These are phyloP conservation scores for Sminthopsis crassicaudata DNA, from an alignment of 2,113 vertebrate genomes.

Conservation along the genomic window DNA sequence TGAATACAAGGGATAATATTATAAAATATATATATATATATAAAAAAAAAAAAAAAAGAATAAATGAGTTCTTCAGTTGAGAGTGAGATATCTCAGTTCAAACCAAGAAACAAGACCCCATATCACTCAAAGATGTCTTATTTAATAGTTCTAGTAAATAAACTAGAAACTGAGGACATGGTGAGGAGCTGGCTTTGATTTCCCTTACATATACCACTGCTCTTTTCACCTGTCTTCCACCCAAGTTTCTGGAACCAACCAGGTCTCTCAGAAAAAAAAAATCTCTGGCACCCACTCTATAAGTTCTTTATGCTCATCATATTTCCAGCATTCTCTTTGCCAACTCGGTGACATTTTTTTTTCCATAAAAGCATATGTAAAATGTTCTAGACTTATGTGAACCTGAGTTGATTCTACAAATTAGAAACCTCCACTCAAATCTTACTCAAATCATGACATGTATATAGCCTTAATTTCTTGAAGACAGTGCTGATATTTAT, in stretches of 20 bases:
- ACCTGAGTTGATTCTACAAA: not conserved
- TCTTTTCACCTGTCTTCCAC: not conserved
- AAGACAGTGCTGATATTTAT: not conserved
- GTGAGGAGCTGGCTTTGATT: not conserved
- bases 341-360: not conserved
- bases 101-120: not conserved
- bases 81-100: not conserved
- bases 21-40: too few relatives aligned
- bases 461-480: not conserved
- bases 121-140: not conserved
- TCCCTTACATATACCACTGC: not conserved
- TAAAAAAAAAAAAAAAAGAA: not conserved
- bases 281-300: not conserved
- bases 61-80: not conserved
- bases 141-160: not conserved
- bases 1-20: too few relatives aligned
- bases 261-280: not conserved
- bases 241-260: not conserved
- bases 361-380: not conserved
- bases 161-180: not conserved
- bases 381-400: not conserved
- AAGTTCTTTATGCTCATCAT: not conserved
- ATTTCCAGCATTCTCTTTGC: not conserved
- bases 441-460: not conserved
- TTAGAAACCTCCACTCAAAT: not conserved